Percentiles rank a stretch among this genome's conserved stretches.
Conservation (phyloP, 37 sponge, comb jelly and placozoan genomes). For the Beroe ovata region DNA sequence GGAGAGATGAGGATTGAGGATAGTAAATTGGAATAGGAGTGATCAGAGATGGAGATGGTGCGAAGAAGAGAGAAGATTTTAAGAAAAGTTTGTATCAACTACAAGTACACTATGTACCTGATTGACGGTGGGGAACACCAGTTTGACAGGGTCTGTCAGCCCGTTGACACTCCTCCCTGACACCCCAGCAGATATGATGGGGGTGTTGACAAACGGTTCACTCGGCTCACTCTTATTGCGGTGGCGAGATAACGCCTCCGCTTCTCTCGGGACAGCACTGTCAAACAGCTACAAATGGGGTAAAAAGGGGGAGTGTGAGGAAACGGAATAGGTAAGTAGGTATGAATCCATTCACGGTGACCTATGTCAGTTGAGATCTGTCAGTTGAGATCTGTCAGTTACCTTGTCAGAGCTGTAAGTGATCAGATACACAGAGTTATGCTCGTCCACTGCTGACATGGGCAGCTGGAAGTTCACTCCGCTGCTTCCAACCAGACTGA, state of each 20-base stretch:
- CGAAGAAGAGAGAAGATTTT: not conserved
- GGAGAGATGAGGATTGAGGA: too few species aligned
- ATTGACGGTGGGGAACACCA: not conserved
- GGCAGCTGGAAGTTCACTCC: slow-evolving; percentile 15
- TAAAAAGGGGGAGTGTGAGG: not conserved
- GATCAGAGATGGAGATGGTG: not conserved
- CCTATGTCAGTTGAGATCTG: too few species aligned
- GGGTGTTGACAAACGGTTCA: slow-evolving; percentile 15
- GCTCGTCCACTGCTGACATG: not conserved
- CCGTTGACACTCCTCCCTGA: not conserved
- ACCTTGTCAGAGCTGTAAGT: slow-evolving; percentile 38
- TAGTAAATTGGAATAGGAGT: too few species aligned
- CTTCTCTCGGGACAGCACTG: not conserved
- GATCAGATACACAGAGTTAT: slow-evolving; percentile 12
- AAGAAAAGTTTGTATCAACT: too few species aligned
- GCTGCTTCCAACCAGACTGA: not conserved
- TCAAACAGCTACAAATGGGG: slow-evolving; percentile 16
- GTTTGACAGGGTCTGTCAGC: not conserved
- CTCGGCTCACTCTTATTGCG: not conserved
- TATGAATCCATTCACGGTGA: too few species aligned
- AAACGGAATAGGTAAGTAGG: not conserved
- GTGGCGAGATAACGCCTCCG: not conserved
- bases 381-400: not conserved
- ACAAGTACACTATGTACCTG: too few species aligned
- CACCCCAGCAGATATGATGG: slow-evolving; percentile 59